Base-by-base conservation (phyloP, 2,888 invertebrate species). In the Pimpla rufipes region DNA sequence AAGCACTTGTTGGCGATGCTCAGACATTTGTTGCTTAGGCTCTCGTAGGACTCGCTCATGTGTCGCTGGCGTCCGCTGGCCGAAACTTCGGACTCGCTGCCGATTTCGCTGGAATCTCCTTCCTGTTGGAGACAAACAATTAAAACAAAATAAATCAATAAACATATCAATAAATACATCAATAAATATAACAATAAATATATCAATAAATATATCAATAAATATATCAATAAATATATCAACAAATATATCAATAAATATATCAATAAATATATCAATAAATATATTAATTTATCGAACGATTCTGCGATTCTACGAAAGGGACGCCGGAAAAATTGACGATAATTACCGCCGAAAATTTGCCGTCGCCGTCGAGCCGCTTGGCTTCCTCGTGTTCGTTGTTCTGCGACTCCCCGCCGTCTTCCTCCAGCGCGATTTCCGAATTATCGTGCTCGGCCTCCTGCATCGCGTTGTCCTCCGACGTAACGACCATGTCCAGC, bases 401-500 rank as follows among this genome's bases (percentile, higher is more conserved):
- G n/a, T 62, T 71, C n/a, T 59, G 71, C n/a, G 29, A 57, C 18
- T 83, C 78, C 13, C 5, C 66, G 7, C 18, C 57, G 5, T 85
- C 79, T 2, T 83, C 79, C 23, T 83, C 82, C 21, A 66, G 40
- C 16, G 57, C 67, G 47, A 79, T 87, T n/a, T 81, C 85, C 0
- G 74, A 59, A 6, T 16, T 45, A 13, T 86, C 79, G 16, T 86
- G 77, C 42, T 85, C 77, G 5, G 21, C 55, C 8, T 85, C 76
- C 7, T 74, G 40, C 23, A 77, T 73, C 4, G 50, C 52, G 40
- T 75, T 73, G 37, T 88, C 88, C 21, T 90, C 90, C 0, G 89
- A 88, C 37, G 89, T 90, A 0, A 90, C 88, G 2, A 90, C 87
- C 90, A 91, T 91, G 80, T 93, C 91, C 79, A 91, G 79, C n/a